Percentiles rank a stretch among this genome's conserved stretches.
phyloP scores from a whole-genome alignment of 2,797 vertebrate species.

The Girardinus metallicus region DNA sequence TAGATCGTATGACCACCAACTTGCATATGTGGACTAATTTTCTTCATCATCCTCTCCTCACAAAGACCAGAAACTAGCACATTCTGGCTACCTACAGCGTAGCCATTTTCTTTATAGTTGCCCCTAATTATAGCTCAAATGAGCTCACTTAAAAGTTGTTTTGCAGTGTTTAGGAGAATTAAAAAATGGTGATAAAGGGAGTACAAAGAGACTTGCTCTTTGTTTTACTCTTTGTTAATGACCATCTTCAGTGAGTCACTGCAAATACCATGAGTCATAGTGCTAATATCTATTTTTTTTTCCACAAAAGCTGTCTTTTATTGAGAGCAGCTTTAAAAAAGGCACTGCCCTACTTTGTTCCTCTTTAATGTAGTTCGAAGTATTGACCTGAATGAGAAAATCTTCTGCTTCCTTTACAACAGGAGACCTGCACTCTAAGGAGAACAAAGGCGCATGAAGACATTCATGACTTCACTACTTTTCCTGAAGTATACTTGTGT shows the following conservation, averaged over 20 bases:
- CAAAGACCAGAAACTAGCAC: not conserved
- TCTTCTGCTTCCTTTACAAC: not conserved
- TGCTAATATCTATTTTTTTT: not conserved
- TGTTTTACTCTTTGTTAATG: conserved; percentile 3
- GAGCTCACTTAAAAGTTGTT: not conserved
- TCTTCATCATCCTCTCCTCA: too few species aligned
- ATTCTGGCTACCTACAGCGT: not conserved
- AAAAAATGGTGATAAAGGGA: not conserved
- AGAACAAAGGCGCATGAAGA: conserved; percentile 36
- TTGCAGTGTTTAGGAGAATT: not conserved
- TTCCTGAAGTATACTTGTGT: conserved; percentile 39
- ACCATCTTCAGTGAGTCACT: conserved; percentile 17
- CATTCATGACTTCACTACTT: conserved; percentile 26
- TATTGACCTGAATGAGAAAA: conserved; percentile 5
- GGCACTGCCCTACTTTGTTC: not conserved
- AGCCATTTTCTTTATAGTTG: not conserved
- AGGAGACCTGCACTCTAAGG: not conserved
- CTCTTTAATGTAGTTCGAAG: conserved; percentile 3
- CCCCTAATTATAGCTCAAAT: not conserved
- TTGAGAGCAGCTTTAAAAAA: conserved; percentile 7
- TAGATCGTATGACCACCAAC: too few species aligned
- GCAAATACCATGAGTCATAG: conserved; percentile 7
- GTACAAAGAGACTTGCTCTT: not conserved
- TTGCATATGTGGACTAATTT: too few species aligned
- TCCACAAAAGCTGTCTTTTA: not conserved